Evolutionary conservation across 2,797 vertebrate species (phyloP), one percentile per base, ranked within the genome.

Genomic region (Xenops minutus): DNA sequence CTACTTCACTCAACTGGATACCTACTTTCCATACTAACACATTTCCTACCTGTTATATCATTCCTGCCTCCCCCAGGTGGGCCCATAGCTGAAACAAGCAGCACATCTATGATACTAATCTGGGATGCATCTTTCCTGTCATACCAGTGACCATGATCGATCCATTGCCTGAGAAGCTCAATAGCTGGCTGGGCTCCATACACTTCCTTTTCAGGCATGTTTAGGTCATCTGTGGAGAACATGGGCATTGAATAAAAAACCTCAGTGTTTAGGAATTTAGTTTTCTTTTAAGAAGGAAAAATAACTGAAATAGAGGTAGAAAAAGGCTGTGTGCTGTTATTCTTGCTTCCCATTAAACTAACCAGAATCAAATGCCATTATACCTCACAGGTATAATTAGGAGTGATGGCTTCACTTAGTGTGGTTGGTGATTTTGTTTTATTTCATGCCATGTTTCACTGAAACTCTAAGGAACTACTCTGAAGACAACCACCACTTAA

Each of bases 131-230:
- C 99, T 79, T 99, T 99, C 97, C 97, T 99, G 97, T 99, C 99
- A 22, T 99, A 99, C 99, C 99, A 99, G 96, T 99, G 98, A 63
- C 97, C 97, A 1, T 99, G 99, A 96, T 99, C 99, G 48, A 99
- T 98, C 98, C 98, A 99, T 17, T 99, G 99, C 71, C 99, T 98
- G 48, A 99, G 97, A 52, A 99, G 98, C 94, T 99, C 99, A 8
- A 99, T 99, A 58, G 99, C 99, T 27, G 99, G 99, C 96, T 99
- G 99, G 30, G 99, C 99, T 36, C 99, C 99, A 18, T 99, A 99
- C 7, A 98, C 95, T 74, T 99, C 99, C 95, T 99, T 99, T 58
- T 99, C 98, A 58, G 99, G 99, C 99, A 99, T 99, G 95, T 99
- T 99, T 39, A 99, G 97, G 95, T 99, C 99, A 98, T 99, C 99